Base-by-base conservation (phyloP, 1,140 invertebrate genomes). In the Cryptotermes secundus region DNA sequence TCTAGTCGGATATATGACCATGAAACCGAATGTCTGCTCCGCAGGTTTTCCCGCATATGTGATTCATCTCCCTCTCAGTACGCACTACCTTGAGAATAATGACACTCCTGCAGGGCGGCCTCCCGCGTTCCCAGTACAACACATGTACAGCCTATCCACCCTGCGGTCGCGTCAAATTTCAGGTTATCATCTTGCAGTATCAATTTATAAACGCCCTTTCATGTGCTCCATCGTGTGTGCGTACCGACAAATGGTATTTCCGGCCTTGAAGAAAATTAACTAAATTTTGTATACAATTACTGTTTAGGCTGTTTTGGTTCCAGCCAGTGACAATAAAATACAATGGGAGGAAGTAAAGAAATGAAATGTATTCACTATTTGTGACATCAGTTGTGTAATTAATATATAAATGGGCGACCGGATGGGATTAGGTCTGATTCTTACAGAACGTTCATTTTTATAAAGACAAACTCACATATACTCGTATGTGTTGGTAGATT, bases 91-190 rank as follows among this genome's bases (percentile, higher is more conserved):
- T 72, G n/a, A 31, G 14, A 6, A 7, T 19, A 19, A 24, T n/a
- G 59, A 31, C 59, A 16, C 26, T 72, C 53, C 53, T 1, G 38
- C 53, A 59, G 26, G 26, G 59, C 59, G 59, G 26, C 4, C 59
- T 6, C 4, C 53, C 12, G 12, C 12, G 53, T 24, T n/a, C 53
- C 7, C 19, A 24, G 53, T 59, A n/a, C 53, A 59, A 59, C 3
- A 59, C 19, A 72, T 14, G 45, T 3, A 22, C 59, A 26, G 26
- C 2, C 59, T 12, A 7, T 31, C 26, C 59, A n/a, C n/a, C n/a
- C 26, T 72, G 59, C 59, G 59, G 59, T 72, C n/a, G 31, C 59
- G 59, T n/a, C 59, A 72, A 72, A 72, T 72, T 72, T 72, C 26
- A 72, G 59, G 59, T 72, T 72, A 72, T 19, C 1, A 3, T 49